Evolutionary conservation across 2,113 vertebrate genomes (phyloP).

Genomic region (Miniopterus natalensis): DNA sequence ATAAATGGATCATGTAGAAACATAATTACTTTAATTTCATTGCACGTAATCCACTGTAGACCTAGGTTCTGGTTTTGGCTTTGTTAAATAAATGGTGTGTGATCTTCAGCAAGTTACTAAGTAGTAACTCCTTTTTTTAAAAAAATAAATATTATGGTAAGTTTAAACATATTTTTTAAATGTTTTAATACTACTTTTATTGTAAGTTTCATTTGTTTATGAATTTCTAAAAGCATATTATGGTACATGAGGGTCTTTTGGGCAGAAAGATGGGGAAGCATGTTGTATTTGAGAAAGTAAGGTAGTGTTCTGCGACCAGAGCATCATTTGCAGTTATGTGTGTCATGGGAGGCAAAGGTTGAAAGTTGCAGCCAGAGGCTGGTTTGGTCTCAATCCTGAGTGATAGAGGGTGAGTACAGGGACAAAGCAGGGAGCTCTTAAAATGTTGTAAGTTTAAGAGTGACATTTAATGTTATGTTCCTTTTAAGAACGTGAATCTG

Average conservation of each 20-base stretch:
- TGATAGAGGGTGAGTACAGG: neutral
- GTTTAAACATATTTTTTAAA: neutral
- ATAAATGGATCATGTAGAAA: neutral
- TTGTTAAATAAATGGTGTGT: neutral
- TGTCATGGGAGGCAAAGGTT: neutral
- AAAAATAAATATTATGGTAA: neutral
- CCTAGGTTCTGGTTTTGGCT: neutral
- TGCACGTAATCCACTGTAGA: neutral
- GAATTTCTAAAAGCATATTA: neutral
- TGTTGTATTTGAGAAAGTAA: neutral
- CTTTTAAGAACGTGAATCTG: neutral
- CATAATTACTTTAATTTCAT: neutral
- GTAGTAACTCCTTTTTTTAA: neutral
- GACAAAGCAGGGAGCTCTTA: neutral
- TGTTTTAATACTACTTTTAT: neutral
- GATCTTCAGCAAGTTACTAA: neutral
- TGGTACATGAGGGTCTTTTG: neutral
- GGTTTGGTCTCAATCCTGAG: neutral
- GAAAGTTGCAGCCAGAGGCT: neutral
- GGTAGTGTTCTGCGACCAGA: neutral
- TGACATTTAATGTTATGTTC: neutral
- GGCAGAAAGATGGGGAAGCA: neutral
- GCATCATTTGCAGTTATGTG: neutral
- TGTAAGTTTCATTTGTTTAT: neutral
- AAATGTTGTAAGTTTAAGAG: neutral